Conservation (phyloP, 2,888 invertebrate species). For the Parochlus steinenii region DNA sequence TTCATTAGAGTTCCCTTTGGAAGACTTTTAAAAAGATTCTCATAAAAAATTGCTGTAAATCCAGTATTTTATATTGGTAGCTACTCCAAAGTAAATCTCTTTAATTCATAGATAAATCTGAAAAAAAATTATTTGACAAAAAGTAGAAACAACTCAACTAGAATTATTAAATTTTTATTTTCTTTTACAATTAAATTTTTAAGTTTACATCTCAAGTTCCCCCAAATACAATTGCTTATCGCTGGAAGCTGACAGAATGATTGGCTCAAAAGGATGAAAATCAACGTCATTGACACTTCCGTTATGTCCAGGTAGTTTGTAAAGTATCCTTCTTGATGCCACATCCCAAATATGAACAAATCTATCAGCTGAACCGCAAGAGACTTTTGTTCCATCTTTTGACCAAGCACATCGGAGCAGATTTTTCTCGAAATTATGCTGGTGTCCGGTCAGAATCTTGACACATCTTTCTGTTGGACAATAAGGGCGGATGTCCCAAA, state of each 20-base stretch:
- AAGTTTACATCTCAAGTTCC: slow-evolving; percentile 53
- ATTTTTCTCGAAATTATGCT: slow-evolving; percentile 97
- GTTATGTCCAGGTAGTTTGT: slow-evolving; percentile 95
- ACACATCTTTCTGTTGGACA: slow-evolving; percentile 86
- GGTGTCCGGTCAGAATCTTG: slow-evolving; percentile 81
- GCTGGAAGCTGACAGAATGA: slow-evolving; percentile 84
- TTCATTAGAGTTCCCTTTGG: too few relatives aligned
- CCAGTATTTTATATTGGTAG: too few relatives aligned
- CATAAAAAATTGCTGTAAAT: too few relatives aligned
- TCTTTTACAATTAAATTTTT: too few relatives aligned
- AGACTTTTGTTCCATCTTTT: slow-evolving; percentile 76
- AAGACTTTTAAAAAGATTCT: too few relatives aligned
- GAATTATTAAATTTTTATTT: too few relatives aligned
- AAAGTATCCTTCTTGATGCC: slow-evolving; percentile 73
- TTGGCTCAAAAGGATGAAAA: slow-evolving; percentile 87
- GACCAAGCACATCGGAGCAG: slow-evolving; percentile 88
- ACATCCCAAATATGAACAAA: slow-evolving; percentile 97
- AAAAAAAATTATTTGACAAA: too few relatives aligned
- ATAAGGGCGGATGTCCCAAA: slow-evolving; percentile 95
- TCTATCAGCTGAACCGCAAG: slow-evolving; percentile 88
- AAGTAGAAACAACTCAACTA: too few relatives aligned
- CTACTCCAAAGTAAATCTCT: too few relatives aligned
- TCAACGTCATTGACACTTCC: slow-evolving; percentile 94
- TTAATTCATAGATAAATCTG: too few relatives aligned
- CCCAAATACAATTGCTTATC: slow-evolving; percentile 93